These are phyloP conservation scores for Aspidapion aeneum DNA, from an alignment of 2,888 invertebrate genomes.

Conservation along the genomic window DNA sequence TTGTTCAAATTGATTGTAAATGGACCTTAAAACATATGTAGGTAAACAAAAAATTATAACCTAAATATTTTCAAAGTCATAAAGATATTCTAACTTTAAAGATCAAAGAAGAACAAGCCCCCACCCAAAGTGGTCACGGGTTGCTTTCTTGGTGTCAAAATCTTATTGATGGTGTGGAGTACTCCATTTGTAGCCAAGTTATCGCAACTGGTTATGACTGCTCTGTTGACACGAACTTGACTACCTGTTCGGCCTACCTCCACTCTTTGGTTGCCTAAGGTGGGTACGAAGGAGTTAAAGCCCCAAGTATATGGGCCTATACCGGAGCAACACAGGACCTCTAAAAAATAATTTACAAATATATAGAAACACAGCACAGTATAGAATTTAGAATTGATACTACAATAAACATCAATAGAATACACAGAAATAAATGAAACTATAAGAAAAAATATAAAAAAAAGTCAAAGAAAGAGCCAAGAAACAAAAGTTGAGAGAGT, in stretches of 20 bases:
- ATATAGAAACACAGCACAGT: too few species aligned
- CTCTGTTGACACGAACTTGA: constrained; percentile 42
- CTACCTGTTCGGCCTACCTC: constrained; percentile 41
- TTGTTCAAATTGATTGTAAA: too few species aligned
- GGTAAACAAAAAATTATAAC: too few species aligned
- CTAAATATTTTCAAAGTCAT: too few species aligned
- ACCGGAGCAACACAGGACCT: constrained; percentile 47
- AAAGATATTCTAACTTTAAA: too few species aligned
- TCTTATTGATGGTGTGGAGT: constrained; percentile 54
- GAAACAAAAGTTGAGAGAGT: too few species aligned
- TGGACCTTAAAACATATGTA: too few species aligned
- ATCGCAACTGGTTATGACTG: constrained; percentile 48
- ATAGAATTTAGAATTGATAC: too few species aligned
- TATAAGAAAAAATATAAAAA: too few species aligned
- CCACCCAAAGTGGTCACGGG: constrained; percentile 37
- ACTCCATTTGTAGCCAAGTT: constrained; percentile 57
- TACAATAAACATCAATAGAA: too few species aligned
- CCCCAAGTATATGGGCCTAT: constrained; percentile 45
- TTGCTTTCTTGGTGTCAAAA: constrained; percentile 48
- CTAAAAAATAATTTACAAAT: constrained; percentile 36
- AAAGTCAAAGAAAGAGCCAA: too few species aligned
- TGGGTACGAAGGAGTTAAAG: constrained; percentile 43
- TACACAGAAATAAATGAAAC: too few species aligned
- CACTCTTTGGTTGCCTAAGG: constrained; percentile 40
- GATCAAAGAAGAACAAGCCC: constrained; percentile 42